phyloP scores from a whole-genome alignment of 2,797 vertebrate genomes.

The Acipenser oxyrinchus region DNA sequence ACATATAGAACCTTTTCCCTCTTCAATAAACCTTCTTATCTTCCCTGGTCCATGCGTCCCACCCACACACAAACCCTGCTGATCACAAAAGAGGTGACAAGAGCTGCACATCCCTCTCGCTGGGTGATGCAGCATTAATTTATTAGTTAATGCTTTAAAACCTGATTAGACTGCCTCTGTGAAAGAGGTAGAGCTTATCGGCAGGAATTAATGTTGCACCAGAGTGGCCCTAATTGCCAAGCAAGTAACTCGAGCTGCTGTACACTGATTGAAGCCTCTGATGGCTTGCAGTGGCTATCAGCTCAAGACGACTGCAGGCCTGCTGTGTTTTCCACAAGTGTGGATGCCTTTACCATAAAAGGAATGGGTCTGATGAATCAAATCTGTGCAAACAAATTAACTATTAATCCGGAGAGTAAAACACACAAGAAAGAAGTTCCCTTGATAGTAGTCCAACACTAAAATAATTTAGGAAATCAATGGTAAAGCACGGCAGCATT shows the following conservation, averaged over 20 bases:
- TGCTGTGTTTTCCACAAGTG: conserved; percentile 6
- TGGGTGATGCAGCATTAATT: conserved; percentile 27
- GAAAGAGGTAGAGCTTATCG: conserved; percentile 25
- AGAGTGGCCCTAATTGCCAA: conserved; percentile 42
- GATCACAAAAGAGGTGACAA: conserved; percentile 15
- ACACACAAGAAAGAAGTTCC: conserved; percentile 31
- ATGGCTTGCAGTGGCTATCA: conserved; percentile 33
- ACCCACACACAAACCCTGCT: conserved; percentile 7
- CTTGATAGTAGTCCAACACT: conserved; percentile 35
- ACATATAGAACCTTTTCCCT: conserved; percentile 8
- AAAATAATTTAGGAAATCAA: conserved; percentile 34
- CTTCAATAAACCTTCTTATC: conserved; percentile 17
- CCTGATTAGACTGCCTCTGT: conserved; percentile 21
- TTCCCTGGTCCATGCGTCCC: conserved; percentile 25
- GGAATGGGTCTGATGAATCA: conserved; percentile 27
- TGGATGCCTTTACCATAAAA: conserved; percentile 22
- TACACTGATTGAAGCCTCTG: conserved; percentile 50
- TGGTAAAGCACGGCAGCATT: conserved; percentile 19
- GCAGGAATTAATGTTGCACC: conserved; percentile 30
- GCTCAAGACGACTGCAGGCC: conserved; percentile 21
- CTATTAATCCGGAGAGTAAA: conserved; percentile 35
- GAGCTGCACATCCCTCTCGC: conserved; percentile 12
- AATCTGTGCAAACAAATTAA: conserved; percentile 45
- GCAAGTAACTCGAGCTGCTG: conserved; percentile 43
- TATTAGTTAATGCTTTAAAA: conserved; percentile 25